phyloP scores from a whole-genome alignment of 1,140 invertebrate species.

The Eubasilissa regina region DNA sequence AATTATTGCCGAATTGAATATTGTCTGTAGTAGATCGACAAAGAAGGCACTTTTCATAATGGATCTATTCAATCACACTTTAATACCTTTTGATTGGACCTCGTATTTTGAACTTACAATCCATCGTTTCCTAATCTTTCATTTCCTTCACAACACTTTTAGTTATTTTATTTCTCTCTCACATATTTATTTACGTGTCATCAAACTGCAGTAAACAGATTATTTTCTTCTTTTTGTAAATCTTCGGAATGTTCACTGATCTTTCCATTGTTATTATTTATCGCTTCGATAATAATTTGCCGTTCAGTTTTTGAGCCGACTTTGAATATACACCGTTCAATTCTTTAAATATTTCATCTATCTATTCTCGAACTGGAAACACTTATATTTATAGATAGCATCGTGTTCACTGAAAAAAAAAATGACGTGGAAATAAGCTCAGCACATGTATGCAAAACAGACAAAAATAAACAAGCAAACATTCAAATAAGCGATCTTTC shows the following conservation, averaged over 20 bases:
- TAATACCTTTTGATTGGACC: constrained; percentile 11
- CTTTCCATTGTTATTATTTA: constrained; percentile 33
- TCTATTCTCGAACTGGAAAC: no score
- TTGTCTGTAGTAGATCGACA: neutral
- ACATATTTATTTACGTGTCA: constrained; percentile 42
- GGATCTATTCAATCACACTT: neutral
- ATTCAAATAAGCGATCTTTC: no score
- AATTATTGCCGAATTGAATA: constrained; percentile 4
- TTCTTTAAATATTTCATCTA: no score
- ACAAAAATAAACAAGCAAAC: no score
- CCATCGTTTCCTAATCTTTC: neutral
- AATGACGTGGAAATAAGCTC: no score
- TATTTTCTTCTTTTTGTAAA: constrained; percentile 38
- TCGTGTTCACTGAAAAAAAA: no score
- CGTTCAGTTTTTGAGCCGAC: neutral
- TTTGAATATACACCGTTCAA: neutral
- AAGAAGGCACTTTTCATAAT: constrained; percentile 1
- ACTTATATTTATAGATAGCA: no score
- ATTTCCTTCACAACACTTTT: neutral
- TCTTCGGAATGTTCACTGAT: constrained; percentile 27
- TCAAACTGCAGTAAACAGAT: constrained; percentile 33
- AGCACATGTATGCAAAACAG: no score
- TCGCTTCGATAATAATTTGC: neutral
- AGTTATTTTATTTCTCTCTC: neutral
- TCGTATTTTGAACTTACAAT: constrained; percentile 6